These are phyloP conservation scores for Drosophila sulfurigaster DNA, from an alignment of 1,140 invertebrate species.

Conservation along the genomic window DNA sequence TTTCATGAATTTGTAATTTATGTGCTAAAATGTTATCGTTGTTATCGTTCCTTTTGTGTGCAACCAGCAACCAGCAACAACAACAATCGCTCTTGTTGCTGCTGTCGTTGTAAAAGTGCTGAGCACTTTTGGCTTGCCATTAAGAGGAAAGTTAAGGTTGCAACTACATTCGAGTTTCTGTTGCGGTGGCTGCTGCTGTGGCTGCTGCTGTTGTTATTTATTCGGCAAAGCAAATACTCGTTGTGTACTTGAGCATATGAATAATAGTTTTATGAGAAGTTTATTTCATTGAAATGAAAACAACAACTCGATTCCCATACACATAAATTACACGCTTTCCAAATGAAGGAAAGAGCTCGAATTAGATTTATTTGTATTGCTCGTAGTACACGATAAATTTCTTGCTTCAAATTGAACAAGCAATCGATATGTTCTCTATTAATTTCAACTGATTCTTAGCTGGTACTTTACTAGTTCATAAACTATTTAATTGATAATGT, in stretches of 20 bases:
- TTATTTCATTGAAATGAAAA: conserved; percentile 40
- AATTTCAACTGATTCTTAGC: not conserved
- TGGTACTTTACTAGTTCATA: too few relatives aligned
- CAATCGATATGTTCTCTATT: conserved; percentile 7
- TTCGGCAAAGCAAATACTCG: conserved; percentile 21
- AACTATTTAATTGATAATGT: too few relatives aligned
- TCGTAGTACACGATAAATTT: conserved; percentile 6
- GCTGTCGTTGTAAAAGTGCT: conserved; percentile 48
- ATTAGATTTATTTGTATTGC: conserved; percentile 10
- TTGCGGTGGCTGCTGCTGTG: not conserved
- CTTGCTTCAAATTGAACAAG: conserved; percentile 6
- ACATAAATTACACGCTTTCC: conserved; percentile 26
- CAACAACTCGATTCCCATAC: conserved; percentile 6
- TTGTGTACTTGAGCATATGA: conserved; percentile 24
- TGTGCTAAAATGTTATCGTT: conserved; percentile 83
- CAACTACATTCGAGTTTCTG: conserved; percentile 9
- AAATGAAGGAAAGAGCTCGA: not conserved
- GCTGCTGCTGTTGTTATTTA: conserved; percentile 4
- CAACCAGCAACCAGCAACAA: conserved; percentile 32
- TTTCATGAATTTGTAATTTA: conserved; percentile 83
- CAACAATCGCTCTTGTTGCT: conserved; percentile 27
- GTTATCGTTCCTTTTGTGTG: conserved; percentile 75
- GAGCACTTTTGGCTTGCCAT: conserved; percentile 50
- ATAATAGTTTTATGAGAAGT: conserved; percentile 36
- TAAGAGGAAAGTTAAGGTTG: conserved; percentile 30